phyloP scores from a whole-genome alignment of 1,140 invertebrate species.

The Aradophagus sp. region DNA sequence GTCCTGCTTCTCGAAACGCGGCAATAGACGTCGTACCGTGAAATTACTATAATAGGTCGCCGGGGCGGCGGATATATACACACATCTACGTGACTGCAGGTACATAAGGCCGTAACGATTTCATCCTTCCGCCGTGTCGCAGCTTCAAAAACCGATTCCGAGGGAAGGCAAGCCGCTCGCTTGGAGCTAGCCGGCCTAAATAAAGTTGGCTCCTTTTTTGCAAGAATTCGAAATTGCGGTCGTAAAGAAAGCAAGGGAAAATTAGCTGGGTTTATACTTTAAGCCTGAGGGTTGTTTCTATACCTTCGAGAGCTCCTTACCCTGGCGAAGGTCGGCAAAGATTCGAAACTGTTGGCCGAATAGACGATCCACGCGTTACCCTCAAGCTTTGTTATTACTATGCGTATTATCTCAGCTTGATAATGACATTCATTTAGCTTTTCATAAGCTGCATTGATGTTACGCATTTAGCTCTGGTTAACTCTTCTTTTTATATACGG shows the following conservation, averaged over 20 bases:
- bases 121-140: constrained; percentile 53
- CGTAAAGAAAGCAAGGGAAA: constrained; percentile 55
- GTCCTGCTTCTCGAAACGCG: constrained; percentile 64
- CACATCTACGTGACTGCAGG: constrained; percentile 47
- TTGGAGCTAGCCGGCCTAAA: constrained; percentile 52
- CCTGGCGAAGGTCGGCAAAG: constrained; percentile 24
- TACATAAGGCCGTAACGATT: constrained; percentile 46
- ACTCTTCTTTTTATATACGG: constrained; percentile 26
- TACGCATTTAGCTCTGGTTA: constrained; percentile 23
- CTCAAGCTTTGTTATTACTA: constrained; percentile 43
- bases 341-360: constrained; percentile 24
- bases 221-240: constrained; percentile 56
- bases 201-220: constrained; percentile 57
- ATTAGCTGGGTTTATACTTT: constrained; percentile 52
- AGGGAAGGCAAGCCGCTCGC: constrained; percentile 7
- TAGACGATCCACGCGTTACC: constrained; percentile 37
- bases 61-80: constrained; percentile 34
- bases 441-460: constrained; percentile 28
- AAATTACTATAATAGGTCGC: constrained; percentile 67
- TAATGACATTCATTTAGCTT: constrained; percentile 41
- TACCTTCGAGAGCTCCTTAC: constrained; percentile 44
- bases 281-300: constrained; percentile 52
- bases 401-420: constrained; percentile 41
- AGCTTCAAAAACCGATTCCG: constrained; percentile 37
- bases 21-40: constrained; percentile 63